Evolutionary conservation across 2,797 vertebrate genomes (phyloP).

Genomic region (Anomalospiza imberbis): DNA sequence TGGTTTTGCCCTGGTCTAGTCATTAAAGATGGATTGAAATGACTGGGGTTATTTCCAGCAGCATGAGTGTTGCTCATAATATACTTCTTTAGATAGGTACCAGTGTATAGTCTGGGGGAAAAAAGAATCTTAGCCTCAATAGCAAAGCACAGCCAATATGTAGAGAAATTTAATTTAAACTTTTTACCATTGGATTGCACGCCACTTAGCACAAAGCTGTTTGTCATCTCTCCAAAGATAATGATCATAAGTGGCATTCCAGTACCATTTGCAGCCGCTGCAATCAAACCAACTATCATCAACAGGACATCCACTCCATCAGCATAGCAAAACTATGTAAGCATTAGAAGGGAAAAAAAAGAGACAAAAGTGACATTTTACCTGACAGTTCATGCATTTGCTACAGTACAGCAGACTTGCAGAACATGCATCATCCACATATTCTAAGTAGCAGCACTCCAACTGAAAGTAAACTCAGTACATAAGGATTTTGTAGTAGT

Average conservation of each 20-base stretch:
- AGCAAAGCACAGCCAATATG: background rate
- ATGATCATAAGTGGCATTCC: slow-evolving; percentile 71
- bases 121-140: background rate
- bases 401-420: background rate
- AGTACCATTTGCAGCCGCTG: slow-evolving; percentile 64
- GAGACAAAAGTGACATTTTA: background rate
- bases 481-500: background rate
- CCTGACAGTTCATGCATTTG: background rate
- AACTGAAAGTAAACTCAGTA: background rate
- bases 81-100: background rate
- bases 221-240: slow-evolving; percentile 78
- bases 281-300: slow-evolving; percentile 69
- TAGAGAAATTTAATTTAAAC: background rate
- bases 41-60: background rate
- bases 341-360: background rate
- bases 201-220: slow-evolving; percentile 70
- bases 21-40: background rate
- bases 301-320: slow-evolving; percentile 68
- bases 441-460: background rate
- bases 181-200: slow-evolving; percentile 24
- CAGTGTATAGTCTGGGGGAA: background rate
- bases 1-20: background rate
- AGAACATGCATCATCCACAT: background rate
- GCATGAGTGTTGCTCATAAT: background rate
- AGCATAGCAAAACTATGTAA: slow-evolving; percentile 70